Evolutionary conservation across 1,140 invertebrate species (phyloP), one percentile per base, ranked within the genome.

Genomic region (Brachionus asplanchnoidis): DNA sequence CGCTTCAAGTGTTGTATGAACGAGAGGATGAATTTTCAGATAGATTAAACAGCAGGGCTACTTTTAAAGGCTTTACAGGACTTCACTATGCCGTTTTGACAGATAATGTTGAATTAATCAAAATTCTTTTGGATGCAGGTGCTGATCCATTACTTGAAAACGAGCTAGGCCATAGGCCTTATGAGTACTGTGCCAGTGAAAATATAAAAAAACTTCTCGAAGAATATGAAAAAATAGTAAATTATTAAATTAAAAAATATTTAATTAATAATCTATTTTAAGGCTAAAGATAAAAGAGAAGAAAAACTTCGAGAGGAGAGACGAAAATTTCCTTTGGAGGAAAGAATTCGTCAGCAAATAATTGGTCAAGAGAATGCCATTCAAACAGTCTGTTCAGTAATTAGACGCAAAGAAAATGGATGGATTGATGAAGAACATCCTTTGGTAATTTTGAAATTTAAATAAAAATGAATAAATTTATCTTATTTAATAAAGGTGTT

Each of bases 341-440:
- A 95, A 88, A 91, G 95, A 86, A 90, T 97, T 5, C 94, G 93
- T 87, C 92, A 95, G 88, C 90, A 92, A 87, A 95, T 97, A 86
- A 94, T 97, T 79, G 95, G 95, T 1, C 95, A 97, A 90, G 94
- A 95, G 88, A 93, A 93, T 28, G 93, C 95, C 46, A 95, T 97
- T 87, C 93, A 93, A 50, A 93, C 93, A 84, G 95, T 97, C 1
- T 93, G 95, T 40, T 93, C 94, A 85, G 94, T 95, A 56, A 94
- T 97, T 36, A 91, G 95, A 86, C 91, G 95, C 77, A 97, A 97
- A 90, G 95, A 97, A 90, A 97, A 96, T 92, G 95, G 95, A 9
- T 93, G 92, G 92, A 91, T 93, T 84, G 95, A 96, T 90, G 95
- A 95, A 86, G 94, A 97, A 85, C 95, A 96, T 91, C 95, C 95